Conservation (phyloP, 2,113 vertebrate species). For the human region GRCh38 chr12:63120501-63121000, state of each 20-base stretch:
- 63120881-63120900: too few relatives aligned
- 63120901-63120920: too few relatives aligned
- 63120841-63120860: too few relatives aligned
- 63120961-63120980: too few relatives aligned
- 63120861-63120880: too few relatives aligned
- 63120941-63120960: too few relatives aligned
- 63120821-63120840: too few relatives aligned
- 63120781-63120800: not conserved
- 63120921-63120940: too few relatives aligned
- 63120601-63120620: not conserved
- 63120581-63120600: not conserved
- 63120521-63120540: not conserved
- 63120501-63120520: not conserved
- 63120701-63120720: not conserved
- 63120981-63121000: too few relatives aligned
- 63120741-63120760: not conserved
- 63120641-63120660: not conserved
- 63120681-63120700: not conserved
- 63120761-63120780: not conserved
- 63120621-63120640: not conserved
- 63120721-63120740: not conserved
- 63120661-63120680: not conserved
- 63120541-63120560: not conserved
- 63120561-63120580: not conserved
- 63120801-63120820: too few relatives aligned